phyloP scores from a whole-genome alignment of 2,113 vertebrate species.

The Gadus macrocephalus region DNA sequence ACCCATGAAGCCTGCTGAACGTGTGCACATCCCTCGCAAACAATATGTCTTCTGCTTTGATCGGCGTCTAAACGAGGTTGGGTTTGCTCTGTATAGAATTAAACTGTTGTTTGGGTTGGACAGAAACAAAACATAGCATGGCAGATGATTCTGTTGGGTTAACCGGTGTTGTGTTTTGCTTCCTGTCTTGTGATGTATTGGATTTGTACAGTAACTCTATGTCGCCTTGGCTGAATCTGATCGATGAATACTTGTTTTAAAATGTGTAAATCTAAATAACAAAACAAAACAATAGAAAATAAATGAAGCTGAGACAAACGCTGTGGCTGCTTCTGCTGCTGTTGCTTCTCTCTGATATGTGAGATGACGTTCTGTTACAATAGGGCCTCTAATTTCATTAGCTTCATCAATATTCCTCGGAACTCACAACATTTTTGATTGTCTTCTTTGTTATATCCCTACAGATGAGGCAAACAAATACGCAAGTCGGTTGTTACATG shows the following conservation, averaged over 20 bases:
- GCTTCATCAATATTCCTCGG: constrained; percentile 63
- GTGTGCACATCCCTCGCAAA: too few species aligned
- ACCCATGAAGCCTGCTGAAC: constrained; percentile 39
- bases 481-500: constrained; percentile 10
- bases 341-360: constrained; percentile 62
- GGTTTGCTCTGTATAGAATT: constrained; percentile 29
- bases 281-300: constrained; percentile 11
- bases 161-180: too few species aligned
- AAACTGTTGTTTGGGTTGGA: not conserved
- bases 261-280: not conserved
- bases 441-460: constrained; percentile 56
- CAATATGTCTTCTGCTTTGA: too few species aligned
- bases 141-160: too few species aligned
- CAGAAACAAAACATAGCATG: not conserved
- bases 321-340: constrained; percentile 26
- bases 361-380: constrained; percentile 59
- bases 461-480: constrained; percentile 22
- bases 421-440: constrained; percentile 68
- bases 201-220: too few species aligned
- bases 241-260: too few species aligned
- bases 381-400: constrained; percentile 58
- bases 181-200: too few species aligned
- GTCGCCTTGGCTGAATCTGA: too few species aligned
- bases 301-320: constrained; percentile 36
- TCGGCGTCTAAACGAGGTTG: constrained; percentile 36